Base-by-base conservation (phyloP, 2,888 invertebrate genomes). In the Apodemia zela region DNA sequence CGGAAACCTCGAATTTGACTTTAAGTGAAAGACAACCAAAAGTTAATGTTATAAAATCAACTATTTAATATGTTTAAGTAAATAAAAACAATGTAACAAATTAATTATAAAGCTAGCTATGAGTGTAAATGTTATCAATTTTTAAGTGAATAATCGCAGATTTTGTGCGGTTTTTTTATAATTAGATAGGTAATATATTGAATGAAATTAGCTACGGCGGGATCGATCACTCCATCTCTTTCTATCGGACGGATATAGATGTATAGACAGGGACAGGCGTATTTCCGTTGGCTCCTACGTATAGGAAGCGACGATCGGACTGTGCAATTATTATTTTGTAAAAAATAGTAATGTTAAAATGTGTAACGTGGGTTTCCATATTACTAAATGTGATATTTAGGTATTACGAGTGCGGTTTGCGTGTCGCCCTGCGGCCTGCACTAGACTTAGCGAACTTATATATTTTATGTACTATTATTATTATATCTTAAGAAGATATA, bases 381-480 rank as follows among this genome's bases (percentile, higher is more conserved):
- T 88, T 92, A 91, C 89, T 91, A 87, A 92, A 92, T 92, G 92
- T 92, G 92, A 92, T 92, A 92, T 90, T 89, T 92, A 92, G 92
- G 85, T 88, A 86, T 87, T 91, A 90, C 85, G 83, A 85, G 81
- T 85, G 89, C 88, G 89, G 89, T 84, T 85, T 81, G 85, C 78
- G 79, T 75, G 63, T 63, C 78, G 77, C 76, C 58, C 45, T 29
- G 25, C 42, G 59, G 62, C 62, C 62, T 47, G 38, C 21, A 21
- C 13, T 84, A 89, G 87, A 85, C 86, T 85, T 90, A 89, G 87
- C 87, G 79, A 90, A 89, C 90, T 85, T 91, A 89, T 89, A 90
- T 91, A 91, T 91, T 91, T 91, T 91, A 91, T 90, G 89, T 91
- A 91, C 87, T 85, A 91, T 63, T 59, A 58, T 89, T 89, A 90